phyloP scores from a whole-genome alignment of 2,888 invertebrate genomes.

The Ophion ellenae region DNA sequence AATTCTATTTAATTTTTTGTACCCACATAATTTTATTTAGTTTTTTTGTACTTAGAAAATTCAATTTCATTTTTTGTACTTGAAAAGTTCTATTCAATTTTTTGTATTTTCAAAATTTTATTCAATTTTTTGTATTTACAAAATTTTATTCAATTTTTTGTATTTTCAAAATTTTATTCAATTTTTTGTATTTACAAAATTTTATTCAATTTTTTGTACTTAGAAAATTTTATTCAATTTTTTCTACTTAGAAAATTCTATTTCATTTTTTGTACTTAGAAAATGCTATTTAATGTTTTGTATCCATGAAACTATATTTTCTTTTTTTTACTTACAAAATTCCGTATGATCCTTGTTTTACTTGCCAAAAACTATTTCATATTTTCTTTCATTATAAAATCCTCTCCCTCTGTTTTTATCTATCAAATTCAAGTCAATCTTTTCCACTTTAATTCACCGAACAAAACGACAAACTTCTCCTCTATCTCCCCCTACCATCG shows the following conservation, averaged over 20 bases:
- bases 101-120: no score
- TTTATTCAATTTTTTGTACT: neutral
- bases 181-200: neutral
- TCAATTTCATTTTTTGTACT: no score
- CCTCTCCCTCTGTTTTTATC: neutral
- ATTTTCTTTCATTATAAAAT: neutral
- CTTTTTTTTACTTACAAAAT: neutral
- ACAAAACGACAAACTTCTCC: neutral
- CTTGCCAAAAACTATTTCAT: neutral
- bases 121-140: no score
- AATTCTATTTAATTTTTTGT: neutral
- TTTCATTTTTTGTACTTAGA: neutral
- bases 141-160: neutral
- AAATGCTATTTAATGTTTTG: neutral
- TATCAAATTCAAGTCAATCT: neutral
- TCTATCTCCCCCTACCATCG: no score
- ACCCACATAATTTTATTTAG: neutral
- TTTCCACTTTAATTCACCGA: neutral
- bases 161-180: neutral
- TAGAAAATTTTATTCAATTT: no score
- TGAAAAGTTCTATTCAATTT: no score
- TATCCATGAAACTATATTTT: neutral
- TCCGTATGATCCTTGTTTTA: neutral
- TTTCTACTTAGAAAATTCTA: no score
- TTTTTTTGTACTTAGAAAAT: no score